phyloP scores from a whole-genome alignment of 2,113 vertebrate genomes.

The Eretmochelys imbricata region DNA sequence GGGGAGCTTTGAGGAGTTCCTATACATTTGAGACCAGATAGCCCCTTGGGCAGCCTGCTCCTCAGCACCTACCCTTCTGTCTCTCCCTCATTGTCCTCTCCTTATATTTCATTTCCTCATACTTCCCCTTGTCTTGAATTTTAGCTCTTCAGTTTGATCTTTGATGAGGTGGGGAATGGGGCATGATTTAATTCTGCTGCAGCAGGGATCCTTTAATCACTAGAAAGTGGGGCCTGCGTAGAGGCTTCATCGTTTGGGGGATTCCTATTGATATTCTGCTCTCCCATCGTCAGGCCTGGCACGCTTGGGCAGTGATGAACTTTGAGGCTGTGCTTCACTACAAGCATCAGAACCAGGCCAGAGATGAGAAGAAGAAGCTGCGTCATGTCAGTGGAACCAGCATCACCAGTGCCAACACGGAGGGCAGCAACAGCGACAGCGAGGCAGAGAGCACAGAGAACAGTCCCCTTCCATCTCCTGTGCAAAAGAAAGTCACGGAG shows the following conservation, averaged over 20 bases:
- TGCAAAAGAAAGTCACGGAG: constrained; percentile 95
- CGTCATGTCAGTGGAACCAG: constrained; percentile 91
- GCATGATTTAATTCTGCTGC: not conserved
- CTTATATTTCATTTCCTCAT: not conserved
- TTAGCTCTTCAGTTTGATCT: not conserved
- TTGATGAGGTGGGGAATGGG: not conserved
- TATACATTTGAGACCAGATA: not conserved
- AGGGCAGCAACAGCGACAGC: constrained; percentile 96
- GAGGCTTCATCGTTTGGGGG: not conserved
- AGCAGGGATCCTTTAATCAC: not conserved
- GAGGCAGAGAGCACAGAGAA: constrained; percentile 92
- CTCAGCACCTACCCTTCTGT: not conserved
- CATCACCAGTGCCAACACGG: constrained; percentile 88
- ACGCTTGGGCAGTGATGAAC: constrained; percentile 99
- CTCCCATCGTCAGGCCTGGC: constrained; percentile 90
- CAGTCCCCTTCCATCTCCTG: constrained; percentile 92
- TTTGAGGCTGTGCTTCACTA: constrained; percentile 98
- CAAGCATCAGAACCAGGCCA: constrained; percentile 95
- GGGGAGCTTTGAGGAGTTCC: constrained; percentile 1
- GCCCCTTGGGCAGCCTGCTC: constrained; percentile 12
- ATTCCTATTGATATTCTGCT: not conserved
- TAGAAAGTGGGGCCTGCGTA: not conserved
- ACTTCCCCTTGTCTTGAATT: not conserved
- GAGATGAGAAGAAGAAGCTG: constrained; percentile 94
- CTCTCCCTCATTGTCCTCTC: not conserved